Base-by-base conservation (phyloP, 2,113 vertebrate species). In the Sclerurus mexicanus region DNA sequence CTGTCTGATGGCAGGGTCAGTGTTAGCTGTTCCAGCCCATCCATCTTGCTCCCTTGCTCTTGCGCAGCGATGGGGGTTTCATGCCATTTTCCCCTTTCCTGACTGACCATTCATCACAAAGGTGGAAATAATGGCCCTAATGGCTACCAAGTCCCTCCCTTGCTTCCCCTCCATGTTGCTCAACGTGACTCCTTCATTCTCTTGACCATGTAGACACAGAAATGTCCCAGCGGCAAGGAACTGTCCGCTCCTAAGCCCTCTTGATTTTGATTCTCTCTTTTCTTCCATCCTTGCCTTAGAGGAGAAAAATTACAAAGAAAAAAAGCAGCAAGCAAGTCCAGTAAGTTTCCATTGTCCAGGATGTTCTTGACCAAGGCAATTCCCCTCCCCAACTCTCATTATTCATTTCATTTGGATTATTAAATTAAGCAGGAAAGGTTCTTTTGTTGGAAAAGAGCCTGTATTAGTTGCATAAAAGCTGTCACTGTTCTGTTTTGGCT, bases 401-500 rank as follows among this genome's bases (percentile, higher is more conserved):
- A 95, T 77, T 96, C 9, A 77, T 87, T 90, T 95, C 11, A 85
- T 91, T 96, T 95, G 30, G 75, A 93, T 80, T 42, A 94, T 94
- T 96, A 91, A 94, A 91, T 94, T 93, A 95, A 94, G 44, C 63
- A 84, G 76, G 86, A 96, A 96, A 93, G 92, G 90, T 96, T 96
- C 94, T 96, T 96, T 93, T 93, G 18, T 89, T 96, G 96, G 93
- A 94, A 94, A 86, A 68, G 88, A 89, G 85, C 92, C 96, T 81
- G 44, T 91, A 87, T 93, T 78, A 95, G 90, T 93, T 81, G 31
- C 80, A 92, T 84, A 85, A 96, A 96, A 96, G 95, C 92, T 96
- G 95, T 88, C 90, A 92, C 76, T 93, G 95, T 96, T 96, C 93
- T 4, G 12, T 81, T 96, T 86, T 97, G 95, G 96, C 96, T 96